Conservation (phyloP, 2,113 vertebrate genomes). For the Hydrochoerus hydrochaeris region DNA sequence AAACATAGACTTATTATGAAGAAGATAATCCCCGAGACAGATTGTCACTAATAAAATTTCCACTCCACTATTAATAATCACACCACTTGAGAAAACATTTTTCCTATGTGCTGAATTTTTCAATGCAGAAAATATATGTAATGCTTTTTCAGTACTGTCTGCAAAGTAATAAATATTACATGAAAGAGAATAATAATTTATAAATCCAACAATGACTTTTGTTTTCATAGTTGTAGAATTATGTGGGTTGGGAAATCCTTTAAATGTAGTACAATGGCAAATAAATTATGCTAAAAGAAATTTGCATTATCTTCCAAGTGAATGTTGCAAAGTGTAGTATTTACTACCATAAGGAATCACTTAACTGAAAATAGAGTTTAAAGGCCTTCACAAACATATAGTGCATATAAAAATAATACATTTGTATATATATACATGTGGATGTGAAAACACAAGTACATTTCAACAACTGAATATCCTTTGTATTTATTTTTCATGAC, state of each 20-base stretch:
- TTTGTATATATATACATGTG: too few species aligned
- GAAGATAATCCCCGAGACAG: not conserved
- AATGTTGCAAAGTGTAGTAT: too few species aligned
- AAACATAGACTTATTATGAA: not conserved
- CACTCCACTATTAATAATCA: not conserved
- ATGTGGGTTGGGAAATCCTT: not conserved
- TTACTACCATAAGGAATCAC: too few species aligned
- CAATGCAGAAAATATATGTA: not conserved
- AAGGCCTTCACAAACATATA: too few species aligned
- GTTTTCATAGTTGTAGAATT: not conserved
- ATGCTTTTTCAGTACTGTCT: not conserved
- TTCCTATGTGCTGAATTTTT: not conserved
- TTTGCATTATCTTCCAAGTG: too few species aligned
- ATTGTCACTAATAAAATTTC: not conserved
- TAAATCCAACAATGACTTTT: not conserved
- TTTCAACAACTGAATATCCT: too few species aligned
- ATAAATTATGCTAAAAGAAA: too few species aligned
- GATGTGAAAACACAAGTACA: too few species aligned
- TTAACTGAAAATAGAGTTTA: too few species aligned
- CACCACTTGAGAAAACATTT: not conserved
- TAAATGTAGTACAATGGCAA: not conserved
- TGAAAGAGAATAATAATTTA: not conserved
- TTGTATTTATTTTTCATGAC: too few species aligned
- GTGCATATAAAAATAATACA: too few species aligned
- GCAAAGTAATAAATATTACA: not conserved